Base-by-base conservation (phyloP, 2,113 vertebrate genomes). In the Smithornis capensis region DNA sequence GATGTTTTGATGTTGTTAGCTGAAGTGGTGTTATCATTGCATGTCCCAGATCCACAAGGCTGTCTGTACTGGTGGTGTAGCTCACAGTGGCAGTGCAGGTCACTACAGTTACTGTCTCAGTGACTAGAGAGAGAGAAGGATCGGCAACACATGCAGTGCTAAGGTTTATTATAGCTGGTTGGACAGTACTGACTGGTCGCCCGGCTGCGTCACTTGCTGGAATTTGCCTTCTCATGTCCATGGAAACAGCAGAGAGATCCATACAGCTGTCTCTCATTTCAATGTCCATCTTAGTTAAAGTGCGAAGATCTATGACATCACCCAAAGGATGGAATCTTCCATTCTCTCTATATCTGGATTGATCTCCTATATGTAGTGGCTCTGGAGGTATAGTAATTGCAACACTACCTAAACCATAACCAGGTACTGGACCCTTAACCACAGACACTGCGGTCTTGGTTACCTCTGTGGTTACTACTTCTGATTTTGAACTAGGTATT, bases 81-180 rank as follows among this genome's bases (percentile, higher is more conserved):
- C 98, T 96, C 94, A 98, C 92, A 64, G 98, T 98, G 83, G 98
- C 92, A 21, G 98, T 97, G 82, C 98, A 98, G 27, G 99, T 98
- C 73, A 98, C 97, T 56, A 98, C 97, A 52, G 98, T 98, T 59
- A 98, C 97, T 52, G 97, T 97, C 93, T 98, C 98, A 12, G 98
- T 98, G 42, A 98, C 98, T 92, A 99, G 77, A 88, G 98, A 96
- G 55, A 98, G 50, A 65, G 98, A 98, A 69, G 98, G 96, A 44
- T 98, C 92, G 6, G 97, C 97, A 53, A 98, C 96, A 83, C 98
- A 96, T 24, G 97, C 97, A 85, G 98, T 95, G 94, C 98, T 99
- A 63, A 99, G 98, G 94, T 99, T 99, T 87, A 99, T 98, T 91
- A 99, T 98, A 94, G 98, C 98, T 76, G 99, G 98, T 79, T 99